phyloP scores from a whole-genome alignment of 2,113 vertebrate species.

The Apodemus speciosus region DNA sequence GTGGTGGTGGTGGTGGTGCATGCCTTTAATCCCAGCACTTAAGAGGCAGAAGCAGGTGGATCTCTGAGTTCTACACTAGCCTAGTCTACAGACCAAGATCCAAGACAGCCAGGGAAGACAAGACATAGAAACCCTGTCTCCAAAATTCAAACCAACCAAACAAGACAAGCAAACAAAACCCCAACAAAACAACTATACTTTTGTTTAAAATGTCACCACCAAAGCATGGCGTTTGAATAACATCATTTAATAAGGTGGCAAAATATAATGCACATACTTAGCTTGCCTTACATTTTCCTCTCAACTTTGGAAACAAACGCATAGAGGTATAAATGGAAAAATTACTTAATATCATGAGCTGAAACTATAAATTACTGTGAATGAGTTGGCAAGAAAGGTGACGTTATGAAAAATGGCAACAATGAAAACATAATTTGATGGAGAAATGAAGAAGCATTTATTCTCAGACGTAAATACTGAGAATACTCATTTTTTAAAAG shows the following conservation, averaged over 20 bases:
- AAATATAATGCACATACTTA: neutral
- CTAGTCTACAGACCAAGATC: neutral
- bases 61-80: neutral
- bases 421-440: constrained; percentile 21
- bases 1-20: neutral
- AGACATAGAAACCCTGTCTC: neutral
- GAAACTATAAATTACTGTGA: constrained; percentile 29
- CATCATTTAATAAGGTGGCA: neutral
- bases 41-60: neutral
- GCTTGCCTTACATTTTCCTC: neutral
- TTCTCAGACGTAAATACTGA: constrained; percentile 24
- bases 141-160: neutral
- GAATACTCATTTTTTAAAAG: neutral
- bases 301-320: constrained; percentile 1
- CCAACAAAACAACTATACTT: neutral
- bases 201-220: constrained; percentile 9
- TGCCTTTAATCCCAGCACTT: neutral
- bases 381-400: constrained; percentile 53
- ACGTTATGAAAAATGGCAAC: constrained; percentile 19
- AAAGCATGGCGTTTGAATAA: constrained; percentile 29
- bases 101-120: neutral
- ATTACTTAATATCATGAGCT: neutral
- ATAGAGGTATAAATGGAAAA: constrained; percentile 32
- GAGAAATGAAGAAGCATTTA: constrained; percentile 30
- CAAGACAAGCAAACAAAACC: neutral